These are phyloP conservation scores for Xerus rutilus DNA, from an alignment of 2,797 vertebrate species.

Conservation along the genomic window DNA sequence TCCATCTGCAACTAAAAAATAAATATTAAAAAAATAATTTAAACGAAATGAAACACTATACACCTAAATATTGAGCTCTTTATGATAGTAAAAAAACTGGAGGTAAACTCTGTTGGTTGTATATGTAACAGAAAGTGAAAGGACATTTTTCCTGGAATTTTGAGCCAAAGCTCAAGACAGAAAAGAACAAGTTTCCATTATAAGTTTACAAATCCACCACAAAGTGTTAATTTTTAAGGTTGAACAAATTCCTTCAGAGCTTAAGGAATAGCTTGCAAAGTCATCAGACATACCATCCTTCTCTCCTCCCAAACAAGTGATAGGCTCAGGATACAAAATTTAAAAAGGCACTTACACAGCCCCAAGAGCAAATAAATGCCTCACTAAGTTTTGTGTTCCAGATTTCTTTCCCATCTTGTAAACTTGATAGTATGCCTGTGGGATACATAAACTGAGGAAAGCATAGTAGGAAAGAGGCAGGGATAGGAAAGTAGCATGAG, in stretches of 20 bases:
- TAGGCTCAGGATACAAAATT: not conserved
- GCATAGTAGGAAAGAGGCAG: not conserved
- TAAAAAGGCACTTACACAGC: not conserved
- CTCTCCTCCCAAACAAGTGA: not conserved
- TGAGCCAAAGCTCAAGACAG: not conserved
- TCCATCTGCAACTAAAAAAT: no score
- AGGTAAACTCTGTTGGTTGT: not conserved
- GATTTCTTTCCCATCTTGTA: not conserved
- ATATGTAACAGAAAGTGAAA: not conserved
- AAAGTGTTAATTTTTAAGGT: not conserved
- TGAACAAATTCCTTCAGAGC: not conserved
- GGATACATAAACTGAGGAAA: not conserved
- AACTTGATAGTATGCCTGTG: not conserved
- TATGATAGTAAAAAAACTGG: slow-evolving; percentile 1
- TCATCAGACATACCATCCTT: not conserved
- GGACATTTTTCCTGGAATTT: not conserved
- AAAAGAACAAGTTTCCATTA: not conserved
- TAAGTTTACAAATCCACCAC: not conserved
- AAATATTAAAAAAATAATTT: not conserved
- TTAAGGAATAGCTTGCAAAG: not conserved
- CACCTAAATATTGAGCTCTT: not conserved
- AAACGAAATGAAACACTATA: slow-evolving; percentile 17
- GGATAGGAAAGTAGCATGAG: not conserved
- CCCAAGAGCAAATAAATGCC: not conserved
- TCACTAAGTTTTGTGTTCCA: not conserved